Evolutionary conservation across 2,888 invertebrate species (phyloP).

Genomic region (Acanthosepion lycidas): DNA sequence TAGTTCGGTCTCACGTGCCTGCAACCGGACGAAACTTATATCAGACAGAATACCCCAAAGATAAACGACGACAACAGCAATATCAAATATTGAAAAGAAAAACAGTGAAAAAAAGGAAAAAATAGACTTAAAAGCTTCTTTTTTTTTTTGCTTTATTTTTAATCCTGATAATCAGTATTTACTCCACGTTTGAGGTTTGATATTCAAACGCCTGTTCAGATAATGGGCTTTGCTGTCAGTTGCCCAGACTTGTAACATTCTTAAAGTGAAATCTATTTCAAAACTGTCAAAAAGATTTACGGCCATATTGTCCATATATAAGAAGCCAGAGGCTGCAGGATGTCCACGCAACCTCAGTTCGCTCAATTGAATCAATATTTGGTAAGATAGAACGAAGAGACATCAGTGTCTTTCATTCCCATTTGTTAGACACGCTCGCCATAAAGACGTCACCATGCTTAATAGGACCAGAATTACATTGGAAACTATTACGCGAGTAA

Average conservation of each 20-base stretch:
- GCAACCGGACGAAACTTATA: too few species aligned
- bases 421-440: background rate
- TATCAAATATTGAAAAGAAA: too few species aligned
- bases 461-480: background rate
- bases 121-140: background rate
- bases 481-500: background rate
- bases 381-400: background rate
- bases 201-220: background rate
- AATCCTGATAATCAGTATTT: background rate
- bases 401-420: background rate
- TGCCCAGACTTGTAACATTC: background rate
- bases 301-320: background rate
- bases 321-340: background rate
- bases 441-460: background rate
- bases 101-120: background rate
- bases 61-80: too few species aligned
- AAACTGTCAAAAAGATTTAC: slow-evolving; percentile 1
- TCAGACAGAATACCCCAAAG: too few species aligned
- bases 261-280: slow-evolving; percentile 23
- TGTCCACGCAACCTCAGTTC: background rate
- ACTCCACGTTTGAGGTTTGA: background rate
- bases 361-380: background rate
- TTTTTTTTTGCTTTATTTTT: background rate
- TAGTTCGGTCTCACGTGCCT: too few species aligned
- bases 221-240: background rate